Percentiles rank a stretch among this genome's conserved stretches.
phyloP scores from a whole-genome alignment of 2,797 vertebrate species.

The Lutjanus argentimaculatus region DNA sequence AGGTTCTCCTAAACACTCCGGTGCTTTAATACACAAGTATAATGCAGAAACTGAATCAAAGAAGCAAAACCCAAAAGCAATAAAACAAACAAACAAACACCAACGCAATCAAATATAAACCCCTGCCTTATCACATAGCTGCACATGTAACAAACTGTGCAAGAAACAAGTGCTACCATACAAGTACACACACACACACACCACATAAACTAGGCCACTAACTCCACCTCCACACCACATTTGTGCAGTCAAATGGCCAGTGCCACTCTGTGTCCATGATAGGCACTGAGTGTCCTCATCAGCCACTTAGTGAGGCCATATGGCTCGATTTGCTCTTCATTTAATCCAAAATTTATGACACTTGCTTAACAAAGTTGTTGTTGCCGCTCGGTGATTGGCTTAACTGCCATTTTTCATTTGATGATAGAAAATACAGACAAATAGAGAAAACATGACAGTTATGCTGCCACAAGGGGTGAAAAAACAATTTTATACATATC shows the following conservation, averaged over 20 bases:
- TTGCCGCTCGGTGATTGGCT: not conserved
- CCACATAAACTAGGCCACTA: not conserved
- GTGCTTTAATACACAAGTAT: too few relatives aligned
- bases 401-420: not conserved
- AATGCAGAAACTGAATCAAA: too few relatives aligned
- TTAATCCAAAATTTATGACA: slow-evolving; percentile 8
- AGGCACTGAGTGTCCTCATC: not conserved
- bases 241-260: slow-evolving; percentile 9
- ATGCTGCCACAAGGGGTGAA: not conserved
- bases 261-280: not conserved
- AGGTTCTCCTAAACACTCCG: too few relatives aligned
- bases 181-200: not conserved
- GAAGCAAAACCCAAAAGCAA: too few relatives aligned
- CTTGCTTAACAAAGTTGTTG: not conserved
- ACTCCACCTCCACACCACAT: slow-evolving; percentile 6
- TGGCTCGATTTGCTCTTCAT: not conserved
- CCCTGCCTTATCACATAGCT: too few relatives aligned
- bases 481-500: not conserved
- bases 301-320: not conserved
- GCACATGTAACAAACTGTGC: too few relatives aligned
- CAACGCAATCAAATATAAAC: too few relatives aligned
- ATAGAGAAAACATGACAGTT: slow-evolving; percentile 10
- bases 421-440: not conserved
- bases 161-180: too few relatives aligned
- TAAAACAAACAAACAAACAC: too few relatives aligned